Base-by-base conservation (phyloP, 2,888 invertebrate genomes). In the Thereva nobilitata region DNA sequence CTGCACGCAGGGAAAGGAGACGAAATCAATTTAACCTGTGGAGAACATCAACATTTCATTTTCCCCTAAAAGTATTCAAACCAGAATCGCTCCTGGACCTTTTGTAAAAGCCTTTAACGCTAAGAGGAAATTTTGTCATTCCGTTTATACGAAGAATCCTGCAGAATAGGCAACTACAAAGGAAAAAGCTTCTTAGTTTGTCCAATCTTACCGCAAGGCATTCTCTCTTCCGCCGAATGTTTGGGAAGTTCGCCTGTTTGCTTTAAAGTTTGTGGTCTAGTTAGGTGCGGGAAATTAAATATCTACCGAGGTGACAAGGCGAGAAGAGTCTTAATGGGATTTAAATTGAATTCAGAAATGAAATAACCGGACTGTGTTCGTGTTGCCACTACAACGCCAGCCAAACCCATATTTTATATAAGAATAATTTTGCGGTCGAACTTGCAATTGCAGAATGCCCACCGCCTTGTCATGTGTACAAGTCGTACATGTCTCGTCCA, bases 401-500 rank as follows among this genome's bases (percentile, higher is more conserved):
- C 23, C 23, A 23, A 23, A 23, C 23, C 1, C 2, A 23, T 23
- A 23, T 23, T 23, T 23, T 23, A 23, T 23, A 23, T 23, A 23
- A 1, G 23, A 23, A 23, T 23, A 23, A 23, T 23, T 23, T 23
- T 23, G 23, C 23, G 23, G 23, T 23, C 23, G 1, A 23, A 23
- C 1, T 23, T 23, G 35, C 50, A 50, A n/a, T 9, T 42, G 35
- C 10, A 23, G 10, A 7, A 37, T 47, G 47, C 47, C 34, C 47
- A 35, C 38, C 9, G 47, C 57, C 45, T 47, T 47, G 45, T 45
- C 45, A 38, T 47, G 45, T 47, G 47, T 47, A 37, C 45, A 59
- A 59, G 45, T 59, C 47, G 47, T 23, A 23, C 57, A 59, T 59
- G 47, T 59, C 57, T 59, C n/a, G 57, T 47, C 57, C 57, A 59